These are phyloP conservation scores for Acrobasis consociella DNA, from an alignment of 2,888 invertebrate species.

Conservation along the genomic window DNA sequence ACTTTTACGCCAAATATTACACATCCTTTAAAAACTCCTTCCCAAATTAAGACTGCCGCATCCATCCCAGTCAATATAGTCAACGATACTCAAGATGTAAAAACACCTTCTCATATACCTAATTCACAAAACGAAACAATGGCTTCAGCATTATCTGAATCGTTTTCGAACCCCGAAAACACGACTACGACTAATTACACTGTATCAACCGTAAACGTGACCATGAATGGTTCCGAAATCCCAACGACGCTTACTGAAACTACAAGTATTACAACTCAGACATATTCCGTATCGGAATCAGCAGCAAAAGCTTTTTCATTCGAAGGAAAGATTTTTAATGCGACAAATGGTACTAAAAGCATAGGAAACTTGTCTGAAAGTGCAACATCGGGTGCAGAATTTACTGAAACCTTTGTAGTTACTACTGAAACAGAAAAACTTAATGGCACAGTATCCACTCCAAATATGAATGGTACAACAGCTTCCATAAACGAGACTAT, in stretches of 20 bases:
- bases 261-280: slow-evolving; percentile 3
- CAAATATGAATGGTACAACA: neutral
- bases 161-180: neutral
- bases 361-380: neutral
- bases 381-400: neutral
- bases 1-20: too few species aligned
- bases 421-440: slow-evolving; percentile 9
- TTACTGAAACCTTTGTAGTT: neutral
- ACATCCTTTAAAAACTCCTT: too few species aligned
- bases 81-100: neutral
- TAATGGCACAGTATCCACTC: neutral
- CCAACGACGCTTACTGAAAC: neutral
- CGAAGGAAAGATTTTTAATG: neutral
- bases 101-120: neutral
- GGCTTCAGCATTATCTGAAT: neutral
- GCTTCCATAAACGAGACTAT: neutral
- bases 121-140: neutral
- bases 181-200: neutral
- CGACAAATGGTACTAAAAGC: neutral
- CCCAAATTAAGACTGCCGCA: too few species aligned
- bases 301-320: slow-evolving; percentile 1
- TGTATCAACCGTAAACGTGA: neutral
- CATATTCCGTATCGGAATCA: slow-evolving; percentile 3
- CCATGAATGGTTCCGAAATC: slow-evolving; percentile 3
- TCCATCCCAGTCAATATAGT: too few species aligned